These are phyloP conservation scores for Callopanchax toddi DNA, from an alignment of 2,113 vertebrate genomes.

Conservation along the genomic window DNA sequence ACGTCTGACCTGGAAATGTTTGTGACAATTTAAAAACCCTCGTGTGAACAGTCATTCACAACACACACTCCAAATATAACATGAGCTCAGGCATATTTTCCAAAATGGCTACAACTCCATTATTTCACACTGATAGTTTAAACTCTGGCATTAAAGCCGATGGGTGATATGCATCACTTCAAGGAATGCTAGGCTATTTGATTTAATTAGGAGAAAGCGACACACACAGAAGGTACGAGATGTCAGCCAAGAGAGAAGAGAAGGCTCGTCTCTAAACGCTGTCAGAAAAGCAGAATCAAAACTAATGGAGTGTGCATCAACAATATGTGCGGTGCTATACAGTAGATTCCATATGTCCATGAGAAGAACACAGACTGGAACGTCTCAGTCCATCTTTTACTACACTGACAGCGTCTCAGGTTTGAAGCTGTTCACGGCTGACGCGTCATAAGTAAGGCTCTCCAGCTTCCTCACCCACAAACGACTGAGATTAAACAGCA, in stretches of 20 bases:
- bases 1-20: too few species aligned
- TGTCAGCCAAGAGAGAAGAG: slow-evolving; percentile 3
- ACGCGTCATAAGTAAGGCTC: slow-evolving; percentile 11
- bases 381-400: slow-evolving; percentile 26
- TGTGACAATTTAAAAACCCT: too few species aligned
- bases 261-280: slow-evolving; percentile 13
- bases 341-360: slow-evolving; percentile 48
- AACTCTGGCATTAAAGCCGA: too few species aligned
- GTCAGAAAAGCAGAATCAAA: slow-evolving; percentile 39
- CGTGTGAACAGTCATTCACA: too few species aligned
- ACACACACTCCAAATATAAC: too few species aligned
- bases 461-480: slow-evolving; percentile 15
- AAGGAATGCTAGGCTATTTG: neutral
- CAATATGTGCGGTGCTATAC: slow-evolving; percentile 49
- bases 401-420: slow-evolving; percentile 20
- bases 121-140: too few species aligned
- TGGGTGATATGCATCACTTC: too few species aligned
- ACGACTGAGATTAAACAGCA: slow-evolving; percentile 2
- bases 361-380: slow-evolving; percentile 22
- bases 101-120: too few species aligned
- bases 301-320: slow-evolving; percentile 46
- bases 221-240: neutral
- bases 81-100: too few species aligned
- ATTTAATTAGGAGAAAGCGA: slow-evolving; percentile 9
- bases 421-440: neutral